Conservation (phyloP, 2,888 invertebrate genomes). For the Cephus runcator region DNA sequence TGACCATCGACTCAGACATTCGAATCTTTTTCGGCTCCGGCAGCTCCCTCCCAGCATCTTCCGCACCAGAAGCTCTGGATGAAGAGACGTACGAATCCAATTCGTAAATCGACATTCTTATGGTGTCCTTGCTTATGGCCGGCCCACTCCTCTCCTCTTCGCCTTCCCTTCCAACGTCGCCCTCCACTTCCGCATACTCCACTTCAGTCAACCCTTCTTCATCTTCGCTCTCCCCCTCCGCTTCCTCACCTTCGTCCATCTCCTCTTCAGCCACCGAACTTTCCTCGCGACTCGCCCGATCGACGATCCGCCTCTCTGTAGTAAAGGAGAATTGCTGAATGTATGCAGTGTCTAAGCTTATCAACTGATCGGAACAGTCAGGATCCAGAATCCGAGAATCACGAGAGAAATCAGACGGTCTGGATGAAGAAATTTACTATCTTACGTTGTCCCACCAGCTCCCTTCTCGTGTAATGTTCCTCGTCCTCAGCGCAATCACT, state of each 20-base stretch:
- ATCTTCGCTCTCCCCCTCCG: constrained; percentile 47
- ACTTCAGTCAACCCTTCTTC: background rate
- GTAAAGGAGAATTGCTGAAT: background rate
- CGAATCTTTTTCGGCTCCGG: background rate
- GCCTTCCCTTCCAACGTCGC: constrained; percentile 47
- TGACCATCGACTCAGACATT: background rate
- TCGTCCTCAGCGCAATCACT: constrained; percentile 17
- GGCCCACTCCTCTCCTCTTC: constrained; percentile 44
- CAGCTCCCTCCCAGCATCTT: background rate
- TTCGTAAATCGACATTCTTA: constrained; percentile 44
- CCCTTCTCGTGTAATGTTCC: constrained; percentile 19
- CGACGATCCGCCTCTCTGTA: background rate
- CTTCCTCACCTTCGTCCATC: constrained; percentile 73
- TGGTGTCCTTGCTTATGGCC: constrained; percentile 15
- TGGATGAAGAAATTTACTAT: constrained; percentile 11
- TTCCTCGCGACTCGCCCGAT: constrained; percentile 22
- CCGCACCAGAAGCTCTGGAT: background rate
- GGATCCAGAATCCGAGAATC: background rate
- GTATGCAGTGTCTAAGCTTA: background rate
- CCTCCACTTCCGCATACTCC: constrained; percentile 42
- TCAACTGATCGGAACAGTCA: background rate
- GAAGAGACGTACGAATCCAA: constrained; percentile 38
- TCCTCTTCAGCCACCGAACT: constrained; percentile 65
- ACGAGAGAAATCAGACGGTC: background rate
- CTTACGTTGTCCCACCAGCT: constrained; percentile 23